A percentile compares a stretch with the other conserved stretches of the same genome.
Evolutionary conservation across 2,797 vertebrate genomes (phyloP).

Genomic region (Cyprinodon diabolis): DNA sequence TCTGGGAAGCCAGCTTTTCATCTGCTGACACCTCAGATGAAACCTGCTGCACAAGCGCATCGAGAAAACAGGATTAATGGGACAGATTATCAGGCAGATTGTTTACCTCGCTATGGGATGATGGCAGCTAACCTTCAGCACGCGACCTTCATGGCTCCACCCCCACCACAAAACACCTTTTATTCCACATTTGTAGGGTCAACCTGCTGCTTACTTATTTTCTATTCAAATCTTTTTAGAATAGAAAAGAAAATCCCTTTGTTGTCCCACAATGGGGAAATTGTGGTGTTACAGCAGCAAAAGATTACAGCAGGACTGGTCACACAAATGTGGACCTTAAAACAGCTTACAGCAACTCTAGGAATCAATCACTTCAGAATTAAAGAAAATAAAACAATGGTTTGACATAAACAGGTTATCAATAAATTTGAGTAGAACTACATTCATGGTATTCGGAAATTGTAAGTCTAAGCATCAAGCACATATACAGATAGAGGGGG

Average conservation of each 20-base stretch:
- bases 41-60: slow-evolving; percentile 78
- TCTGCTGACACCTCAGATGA: slow-evolving; percentile 88
- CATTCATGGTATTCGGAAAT: too few species aligned
- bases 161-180: slow-evolving; percentile 2
- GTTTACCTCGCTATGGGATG: slow-evolving; percentile 33
- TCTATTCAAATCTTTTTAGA: background rate
- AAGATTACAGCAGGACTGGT: too few species aligned
- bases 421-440: too few species aligned
- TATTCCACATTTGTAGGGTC: slow-evolving; percentile 3
- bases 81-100: slow-evolving; percentile 50
- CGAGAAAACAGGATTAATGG: slow-evolving; percentile 48
- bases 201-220: background rate
- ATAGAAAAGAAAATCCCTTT: too few species aligned
- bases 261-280: too few species aligned
- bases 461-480: too few species aligned
- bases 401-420: too few species aligned
- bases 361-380: too few species aligned
- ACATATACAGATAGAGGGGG: too few species aligned
- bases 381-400: background rate
- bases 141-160: background rate
- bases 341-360: too few species aligned
- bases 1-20: slow-evolving; percentile 94
- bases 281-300: too few species aligned
- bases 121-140: slow-evolving; percentile 10
- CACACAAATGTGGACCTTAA: too few species aligned